Evolutionary conservation across 23 tunicate genomes (phyloP).

Genomic region (Styela clava): DNA sequence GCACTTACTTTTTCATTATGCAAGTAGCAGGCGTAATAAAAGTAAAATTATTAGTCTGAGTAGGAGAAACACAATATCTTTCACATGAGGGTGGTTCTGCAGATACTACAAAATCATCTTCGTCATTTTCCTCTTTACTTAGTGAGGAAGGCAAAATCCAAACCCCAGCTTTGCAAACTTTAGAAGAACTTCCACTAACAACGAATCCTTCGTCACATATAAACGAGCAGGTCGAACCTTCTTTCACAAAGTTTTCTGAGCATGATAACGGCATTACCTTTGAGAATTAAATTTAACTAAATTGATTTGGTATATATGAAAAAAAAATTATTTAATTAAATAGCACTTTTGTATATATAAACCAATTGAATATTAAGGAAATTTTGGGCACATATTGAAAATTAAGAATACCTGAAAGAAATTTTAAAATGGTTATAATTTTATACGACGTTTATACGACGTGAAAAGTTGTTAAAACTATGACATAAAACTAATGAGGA

Average conservation of each 20-base stretch:
- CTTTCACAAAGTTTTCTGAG: constrained; percentile 32
- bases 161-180: constrained; percentile 41
- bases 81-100: constrained; percentile 53
- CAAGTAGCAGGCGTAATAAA: constrained; percentile 20
- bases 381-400: too few species aligned
- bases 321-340: too few species aligned
- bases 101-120: neutral
- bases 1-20: neutral
- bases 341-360: neutral
- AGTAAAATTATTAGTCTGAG: constrained; percentile 4
- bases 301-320: neutral
- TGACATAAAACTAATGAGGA: too few species aligned
- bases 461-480: too few species aligned
- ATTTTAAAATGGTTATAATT: too few species aligned
- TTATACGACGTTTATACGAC: too few species aligned
- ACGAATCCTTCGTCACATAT: constrained; percentile 34
- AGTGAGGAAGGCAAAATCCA: constrained; percentile 43
- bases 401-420: too few species aligned
- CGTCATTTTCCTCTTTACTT: neutral
- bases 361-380: neutral
- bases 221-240: constrained; percentile 43
- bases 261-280: constrained; percentile 56
- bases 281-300: too few species aligned
- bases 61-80: constrained; percentile 35
- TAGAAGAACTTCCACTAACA: constrained; percentile 11